Evolutionary conservation across 1,140 invertebrate species (phyloP).

Genomic region (Mactra quadrangularis): DNA sequence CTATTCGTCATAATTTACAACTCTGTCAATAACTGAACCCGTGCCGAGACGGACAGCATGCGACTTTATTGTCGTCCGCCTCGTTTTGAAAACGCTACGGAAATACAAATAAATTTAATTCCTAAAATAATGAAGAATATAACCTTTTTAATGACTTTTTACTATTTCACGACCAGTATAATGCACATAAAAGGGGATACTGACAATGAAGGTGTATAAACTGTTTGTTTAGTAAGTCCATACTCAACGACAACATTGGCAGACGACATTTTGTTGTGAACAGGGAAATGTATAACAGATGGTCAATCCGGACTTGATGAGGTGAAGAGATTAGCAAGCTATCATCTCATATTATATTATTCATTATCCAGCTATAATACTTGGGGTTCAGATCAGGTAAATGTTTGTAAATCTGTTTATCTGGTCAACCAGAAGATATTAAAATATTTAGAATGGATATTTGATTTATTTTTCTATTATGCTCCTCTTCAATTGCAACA

Average conservation of each 20-base stretch:
- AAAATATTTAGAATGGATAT: too few species aligned
- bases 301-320: background rate
- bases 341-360: too few species aligned
- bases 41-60: slow-evolving; percentile 18
- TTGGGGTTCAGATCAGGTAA: too few species aligned
- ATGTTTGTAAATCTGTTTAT: too few species aligned
- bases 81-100: slow-evolving; percentile 8
- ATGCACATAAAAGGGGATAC: slow-evolving; percentile 38
- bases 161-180: slow-evolving; percentile 25
- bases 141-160: slow-evolving; percentile 39
- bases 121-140: slow-evolving; percentile 26
- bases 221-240: slow-evolving; percentile 43
- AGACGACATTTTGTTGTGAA: too few species aligned
- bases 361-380: too few species aligned
- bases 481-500: too few species aligned
- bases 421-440: too few species aligned
- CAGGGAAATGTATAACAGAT: slow-evolving; percentile 17
- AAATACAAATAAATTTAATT: slow-evolving; percentile 33
- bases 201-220: slow-evolving; percentile 28
- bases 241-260: too few species aligned
- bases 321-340: too few species aligned
- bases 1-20: slow-evolving; percentile 43
- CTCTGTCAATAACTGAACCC: slow-evolving; percentile 15
- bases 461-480: too few species aligned
- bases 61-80: slow-evolving; percentile 29